These are phyloP conservation scores for Nebria brevicollis DNA, from an alignment of 2,888 invertebrate species.

Conservation along the genomic window DNA sequence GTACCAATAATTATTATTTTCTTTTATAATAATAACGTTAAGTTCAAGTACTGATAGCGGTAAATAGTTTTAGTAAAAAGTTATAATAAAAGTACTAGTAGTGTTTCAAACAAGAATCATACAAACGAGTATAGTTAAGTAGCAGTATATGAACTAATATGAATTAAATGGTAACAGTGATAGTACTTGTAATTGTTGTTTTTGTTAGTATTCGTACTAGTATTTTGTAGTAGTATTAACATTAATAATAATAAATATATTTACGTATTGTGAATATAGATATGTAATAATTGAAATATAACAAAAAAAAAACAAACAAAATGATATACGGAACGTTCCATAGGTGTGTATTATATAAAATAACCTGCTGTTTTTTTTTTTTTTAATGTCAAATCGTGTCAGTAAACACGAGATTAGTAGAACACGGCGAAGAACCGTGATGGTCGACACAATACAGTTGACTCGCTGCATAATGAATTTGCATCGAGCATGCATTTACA, in stretches of 20 bases:
- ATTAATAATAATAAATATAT: conserved; percentile 43
- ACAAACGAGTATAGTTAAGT: not conserved
- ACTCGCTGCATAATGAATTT: conserved; percentile 58
- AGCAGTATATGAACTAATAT: not conserved
- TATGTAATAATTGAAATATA: conserved; percentile 43
- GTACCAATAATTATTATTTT: conserved; percentile 32
- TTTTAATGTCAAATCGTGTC: conserved; percentile 50
- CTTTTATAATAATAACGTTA: conserved; percentile 33
- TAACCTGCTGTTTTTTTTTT: conserved; percentile 46
- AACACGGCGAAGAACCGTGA: conserved; percentile 54
- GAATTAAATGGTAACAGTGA: conserved; percentile 8
- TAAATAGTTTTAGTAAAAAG: conserved; percentile 8
- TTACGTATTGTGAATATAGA: conserved; percentile 45
- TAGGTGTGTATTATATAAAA: conserved; percentile 46
- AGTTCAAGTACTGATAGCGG: conserved; percentile 21
- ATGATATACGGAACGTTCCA: conserved; percentile 45
- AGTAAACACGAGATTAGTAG: conserved; percentile 48
- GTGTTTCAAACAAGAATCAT: not conserved
- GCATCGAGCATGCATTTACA: conserved; percentile 45
- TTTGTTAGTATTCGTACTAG: conserved; percentile 26
- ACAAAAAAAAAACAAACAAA: conserved; percentile 23
- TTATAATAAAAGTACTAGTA: conserved; percentile 5
- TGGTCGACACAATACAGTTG: conserved; percentile 62
- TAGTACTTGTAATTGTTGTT: conserved; percentile 9
- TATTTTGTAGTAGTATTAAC: conserved; percentile 36